A percentile compares a stretch with the other conserved stretches of the same genome.
These are phyloP conservation scores for Apoderus coryli DNA, from an alignment of 2,888 invertebrate species.

Conservation along the genomic window DNA sequence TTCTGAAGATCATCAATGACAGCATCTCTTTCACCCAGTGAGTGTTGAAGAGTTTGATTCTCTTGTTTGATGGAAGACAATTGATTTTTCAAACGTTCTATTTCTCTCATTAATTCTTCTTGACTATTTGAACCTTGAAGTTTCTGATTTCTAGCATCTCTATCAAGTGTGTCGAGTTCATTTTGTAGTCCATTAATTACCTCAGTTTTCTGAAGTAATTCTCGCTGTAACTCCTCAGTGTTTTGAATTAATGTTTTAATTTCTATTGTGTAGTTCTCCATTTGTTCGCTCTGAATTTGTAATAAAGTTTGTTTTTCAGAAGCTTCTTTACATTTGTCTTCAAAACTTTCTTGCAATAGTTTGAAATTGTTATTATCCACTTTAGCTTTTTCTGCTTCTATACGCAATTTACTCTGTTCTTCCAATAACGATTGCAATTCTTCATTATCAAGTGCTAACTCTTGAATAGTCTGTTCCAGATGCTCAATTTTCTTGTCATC, in stretches of 20 bases:
- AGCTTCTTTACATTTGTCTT: too few species aligned
- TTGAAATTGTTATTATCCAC: constrained; percentile 12
- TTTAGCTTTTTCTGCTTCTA: constrained; percentile 25
- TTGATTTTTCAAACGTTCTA: constrained; percentile 23
- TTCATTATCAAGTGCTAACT: constrained; percentile 45
- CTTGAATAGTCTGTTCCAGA: constrained; percentile 39
- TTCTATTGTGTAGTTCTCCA: too few species aligned
- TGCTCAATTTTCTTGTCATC: constrained; percentile 31
- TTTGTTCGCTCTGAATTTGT: too few species aligned
- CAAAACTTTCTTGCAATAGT: too few species aligned
- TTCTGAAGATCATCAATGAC: constrained; percentile 16
- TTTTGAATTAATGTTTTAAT: too few species aligned
- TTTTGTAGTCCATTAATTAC: too few species aligned
- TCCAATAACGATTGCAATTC: constrained; percentile 43
- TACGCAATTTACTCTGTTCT: constrained; percentile 33
- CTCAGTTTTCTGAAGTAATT: too few species aligned
- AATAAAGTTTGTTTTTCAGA: constrained; percentile 20
- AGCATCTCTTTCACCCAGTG: constrained; percentile 18
- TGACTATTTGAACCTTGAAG: too few species aligned
- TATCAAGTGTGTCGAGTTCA: too few species aligned
- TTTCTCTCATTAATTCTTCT: too few species aligned
- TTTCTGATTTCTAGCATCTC: too few species aligned
- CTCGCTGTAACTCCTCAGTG: too few species aligned
- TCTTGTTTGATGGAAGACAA: constrained; percentile 19
- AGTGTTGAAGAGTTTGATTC: constrained; percentile 13